Percentiles rank a stretch among this genome's conserved stretches.
Conservation (phyloP, 2,113 vertebrate species). For the Callocephalon fimbriatum region DNA sequence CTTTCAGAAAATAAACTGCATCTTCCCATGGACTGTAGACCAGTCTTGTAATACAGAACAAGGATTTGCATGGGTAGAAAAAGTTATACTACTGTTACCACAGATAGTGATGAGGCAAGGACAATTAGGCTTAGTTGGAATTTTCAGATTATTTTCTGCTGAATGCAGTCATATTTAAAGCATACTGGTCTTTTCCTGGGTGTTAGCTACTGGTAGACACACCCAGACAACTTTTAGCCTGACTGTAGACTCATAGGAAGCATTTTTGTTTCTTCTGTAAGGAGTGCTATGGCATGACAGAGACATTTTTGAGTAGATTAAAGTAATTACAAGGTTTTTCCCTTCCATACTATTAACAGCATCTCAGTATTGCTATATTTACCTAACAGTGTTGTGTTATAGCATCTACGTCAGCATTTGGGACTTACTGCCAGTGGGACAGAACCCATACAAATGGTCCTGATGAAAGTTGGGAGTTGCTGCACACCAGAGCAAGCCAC, state of each 20-base stretch:
- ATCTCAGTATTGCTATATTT: not conserved
- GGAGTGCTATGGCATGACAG: not conserved
- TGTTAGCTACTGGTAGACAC: not conserved
- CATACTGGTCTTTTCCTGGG: not conserved
- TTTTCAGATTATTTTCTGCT: not conserved
- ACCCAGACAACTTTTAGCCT: not conserved
- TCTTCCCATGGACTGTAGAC: not conserved
- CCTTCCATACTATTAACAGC: accelerated
- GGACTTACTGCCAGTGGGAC: slow-evolving; percentile 83
- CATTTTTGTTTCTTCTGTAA: not conserved
- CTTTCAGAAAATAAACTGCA: not conserved
- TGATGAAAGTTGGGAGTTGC: slow-evolving; percentile 77
- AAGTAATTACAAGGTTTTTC: not conserved
- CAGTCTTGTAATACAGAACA: not conserved
- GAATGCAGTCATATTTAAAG: not conserved
- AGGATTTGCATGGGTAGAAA: not conserved
- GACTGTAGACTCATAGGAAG: not conserved
- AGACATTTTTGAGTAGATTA: not conserved
- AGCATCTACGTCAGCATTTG: not conserved
- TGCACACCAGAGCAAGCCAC: slow-evolving; percentile 85
- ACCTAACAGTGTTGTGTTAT: not conserved
- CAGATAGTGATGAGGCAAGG: not conserved
- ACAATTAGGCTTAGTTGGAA: not conserved
- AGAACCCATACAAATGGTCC: slow-evolving; percentile 83
- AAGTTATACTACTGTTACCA: not conserved